Conservation (phyloP, 2,113 vertebrate species). For the Channa argus region DNA sequence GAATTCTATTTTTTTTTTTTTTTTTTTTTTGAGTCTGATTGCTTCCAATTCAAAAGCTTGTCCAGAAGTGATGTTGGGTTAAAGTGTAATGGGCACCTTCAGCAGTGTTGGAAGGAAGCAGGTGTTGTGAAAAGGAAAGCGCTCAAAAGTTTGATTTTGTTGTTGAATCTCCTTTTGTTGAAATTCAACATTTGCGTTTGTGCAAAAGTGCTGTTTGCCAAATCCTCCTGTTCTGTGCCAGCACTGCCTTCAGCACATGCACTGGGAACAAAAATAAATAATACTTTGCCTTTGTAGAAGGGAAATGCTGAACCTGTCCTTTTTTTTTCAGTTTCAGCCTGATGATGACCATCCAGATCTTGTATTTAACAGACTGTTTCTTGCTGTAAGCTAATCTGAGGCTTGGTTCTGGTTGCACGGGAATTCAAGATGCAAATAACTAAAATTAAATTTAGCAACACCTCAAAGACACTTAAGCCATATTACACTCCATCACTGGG, state of each 20-base stretch:
- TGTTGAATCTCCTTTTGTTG: constrained; percentile 33
- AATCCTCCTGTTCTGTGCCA: constrained; percentile 39
- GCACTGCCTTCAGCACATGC: constrained; percentile 34
- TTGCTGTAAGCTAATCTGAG: neutral
- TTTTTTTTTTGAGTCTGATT: constrained; percentile 9
- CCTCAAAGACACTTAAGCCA: constrained; percentile 14
- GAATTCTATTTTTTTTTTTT: constrained; percentile 4
- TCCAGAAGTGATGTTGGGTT: constrained; percentile 2
- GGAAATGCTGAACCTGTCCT: constrained; percentile 22
- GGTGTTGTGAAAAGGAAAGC: constrained; percentile 7
- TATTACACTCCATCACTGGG: constrained; percentile 27
- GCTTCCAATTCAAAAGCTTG: neutral
- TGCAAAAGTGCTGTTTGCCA: constrained; percentile 36
- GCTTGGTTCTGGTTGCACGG: constrained; percentile 24
- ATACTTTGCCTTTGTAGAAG: neutral
- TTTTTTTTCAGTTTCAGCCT: too few species aligned
- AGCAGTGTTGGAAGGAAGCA: constrained; percentile 1
- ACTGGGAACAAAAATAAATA: constrained; percentile 35
- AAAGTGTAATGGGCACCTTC: constrained; percentile 1
- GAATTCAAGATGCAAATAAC: constrained; percentile 28
- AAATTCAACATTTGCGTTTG: constrained; percentile 54
- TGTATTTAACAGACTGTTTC: constrained; percentile 3
- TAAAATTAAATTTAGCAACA: constrained; percentile 6
- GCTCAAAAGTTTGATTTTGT: constrained; percentile 39
- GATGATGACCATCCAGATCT: constrained; percentile 3